Evolutionary conservation across 1,140 invertebrate species (phyloP), one percentile per base, ranked within the genome.

Genomic region (Drosophila lini): DNA sequence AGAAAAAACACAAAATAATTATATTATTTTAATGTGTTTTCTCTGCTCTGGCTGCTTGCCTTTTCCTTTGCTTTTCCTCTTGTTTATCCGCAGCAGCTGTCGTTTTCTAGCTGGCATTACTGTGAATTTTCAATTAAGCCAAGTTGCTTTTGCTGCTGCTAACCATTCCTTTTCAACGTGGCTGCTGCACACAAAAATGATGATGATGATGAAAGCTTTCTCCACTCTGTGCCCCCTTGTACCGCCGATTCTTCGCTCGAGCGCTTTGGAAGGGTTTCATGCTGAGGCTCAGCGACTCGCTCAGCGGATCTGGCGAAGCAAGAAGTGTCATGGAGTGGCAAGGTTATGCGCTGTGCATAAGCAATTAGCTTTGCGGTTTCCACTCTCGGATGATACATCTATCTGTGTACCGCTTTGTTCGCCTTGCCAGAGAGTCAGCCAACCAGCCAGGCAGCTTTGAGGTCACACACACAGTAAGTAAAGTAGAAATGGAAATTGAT

Each of bases 281-380:
- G 19, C 11, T 19, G 16, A 19, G 28, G 13, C 13, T 32, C 57
- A n/a, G 42, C 32, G n/a, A 22, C 57, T 60, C 32, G 28, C 36
- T 42, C n/a, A 55, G 47, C 38, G 31, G 47, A 45, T 45, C 42
- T 36, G 63, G 68, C 65, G 45, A 65, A 69, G 68, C 83, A 68
- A 88, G 68, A 83, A 86, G 86, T 76, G 75, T 76, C 76, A 62
- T 83, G 80, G 75, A 89, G 76, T 82, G 84, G 84, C 83, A 88
- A 88, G 83, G 83, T 88, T 88, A 88, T 78, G 83, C 84, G 77
- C 79, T 89, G 71, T 83, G 83, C 81, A 88, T 88, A 88, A 88
- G 67, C 80, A 88, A 88, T 89, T 88, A 88, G 83, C 76, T 73
- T 78, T 85, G 83, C 75, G 79, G 83, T 88, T 77, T 59, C 62